phyloP scores from a whole-genome alignment of 2,113 vertebrate genomes.

The Corydoras maculifer region DNA sequence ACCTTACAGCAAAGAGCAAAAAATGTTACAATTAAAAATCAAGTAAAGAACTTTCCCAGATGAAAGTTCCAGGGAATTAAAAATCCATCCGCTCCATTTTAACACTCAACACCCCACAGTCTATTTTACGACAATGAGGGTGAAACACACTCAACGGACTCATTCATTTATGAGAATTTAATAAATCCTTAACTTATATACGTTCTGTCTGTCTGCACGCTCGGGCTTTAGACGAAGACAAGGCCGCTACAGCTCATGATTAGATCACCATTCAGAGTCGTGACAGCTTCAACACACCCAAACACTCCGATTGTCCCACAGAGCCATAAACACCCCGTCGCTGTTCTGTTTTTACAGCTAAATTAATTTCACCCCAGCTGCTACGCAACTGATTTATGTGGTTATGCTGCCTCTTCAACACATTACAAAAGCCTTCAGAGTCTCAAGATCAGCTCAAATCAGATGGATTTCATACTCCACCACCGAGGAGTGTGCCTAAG shows the following conservation, averaged over 20 bases:
- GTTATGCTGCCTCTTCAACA: neutral
- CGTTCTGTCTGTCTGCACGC: neutral
- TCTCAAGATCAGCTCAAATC: constrained; percentile 20
- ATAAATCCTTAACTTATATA: too few species aligned
- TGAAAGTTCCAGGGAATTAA: too few species aligned
- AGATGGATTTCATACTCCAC: constrained; percentile 2
- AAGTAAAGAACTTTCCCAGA: too few species aligned
- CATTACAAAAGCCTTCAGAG: neutral
- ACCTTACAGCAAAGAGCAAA: too few species aligned
- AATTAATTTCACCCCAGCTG: neutral
- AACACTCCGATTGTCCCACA: neutral
- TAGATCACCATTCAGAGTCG: neutral
- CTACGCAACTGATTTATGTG: constrained; percentile 4
- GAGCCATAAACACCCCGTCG: neutral
- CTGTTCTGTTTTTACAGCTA: constrained; percentile 6
- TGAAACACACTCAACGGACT: too few species aligned
- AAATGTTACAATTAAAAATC: too few species aligned
- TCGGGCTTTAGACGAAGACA: constrained; percentile 6
- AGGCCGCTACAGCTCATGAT: neutral
- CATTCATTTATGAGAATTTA: too few species aligned
- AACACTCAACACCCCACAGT: too few species aligned
- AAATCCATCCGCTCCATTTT: too few species aligned
- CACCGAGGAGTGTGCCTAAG: neutral
- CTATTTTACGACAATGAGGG: too few species aligned
- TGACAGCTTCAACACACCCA: neutral